These are phyloP conservation scores for Sarotherodon lohbergeri DNA, from an alignment of 2,113 vertebrate genomes.

Conservation along the genomic window DNA sequence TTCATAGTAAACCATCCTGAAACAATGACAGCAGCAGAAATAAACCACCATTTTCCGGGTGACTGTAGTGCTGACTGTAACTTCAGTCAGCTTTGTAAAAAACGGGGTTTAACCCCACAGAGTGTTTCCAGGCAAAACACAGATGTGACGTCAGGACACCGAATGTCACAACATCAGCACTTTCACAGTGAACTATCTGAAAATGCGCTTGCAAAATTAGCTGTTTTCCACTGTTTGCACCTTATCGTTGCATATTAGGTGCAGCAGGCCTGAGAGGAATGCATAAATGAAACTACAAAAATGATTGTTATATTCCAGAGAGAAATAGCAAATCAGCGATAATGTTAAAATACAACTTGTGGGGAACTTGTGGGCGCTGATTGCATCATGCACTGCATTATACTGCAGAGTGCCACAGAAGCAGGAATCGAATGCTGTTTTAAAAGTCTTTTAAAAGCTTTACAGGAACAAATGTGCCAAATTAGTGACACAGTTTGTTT, in stretches of 20 bases:
- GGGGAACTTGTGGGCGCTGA: background rate
- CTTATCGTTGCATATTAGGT: background rate
- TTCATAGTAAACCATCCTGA: background rate
- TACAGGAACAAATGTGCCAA: background rate
- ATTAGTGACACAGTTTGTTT: background rate
- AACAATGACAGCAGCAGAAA: slow-evolving; percentile 26
- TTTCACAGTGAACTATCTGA: background rate
- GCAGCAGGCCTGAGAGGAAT: background rate
- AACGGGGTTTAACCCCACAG: slow-evolving; percentile 25
- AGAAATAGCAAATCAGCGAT: background rate
- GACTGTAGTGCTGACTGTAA: slow-evolving; percentile 24
- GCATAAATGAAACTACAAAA: background rate
- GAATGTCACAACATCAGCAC: slow-evolving; percentile 20
- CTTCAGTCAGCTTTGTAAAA: background rate
- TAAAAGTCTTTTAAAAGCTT: background rate
- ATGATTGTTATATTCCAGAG: background rate
- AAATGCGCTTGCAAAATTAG: background rate
- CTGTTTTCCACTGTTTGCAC: background rate
- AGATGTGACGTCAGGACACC: slow-evolving; percentile 1
- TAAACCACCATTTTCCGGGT: background rate
- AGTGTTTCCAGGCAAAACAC: slow-evolving; percentile 42
- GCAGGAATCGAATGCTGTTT: background rate
- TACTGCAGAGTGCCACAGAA: background rate
- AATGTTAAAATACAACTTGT: background rate
- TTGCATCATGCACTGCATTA: background rate